Conservation (phyloP, 2,797 vertebrate species). For the Manis crassicaudata region DNA sequence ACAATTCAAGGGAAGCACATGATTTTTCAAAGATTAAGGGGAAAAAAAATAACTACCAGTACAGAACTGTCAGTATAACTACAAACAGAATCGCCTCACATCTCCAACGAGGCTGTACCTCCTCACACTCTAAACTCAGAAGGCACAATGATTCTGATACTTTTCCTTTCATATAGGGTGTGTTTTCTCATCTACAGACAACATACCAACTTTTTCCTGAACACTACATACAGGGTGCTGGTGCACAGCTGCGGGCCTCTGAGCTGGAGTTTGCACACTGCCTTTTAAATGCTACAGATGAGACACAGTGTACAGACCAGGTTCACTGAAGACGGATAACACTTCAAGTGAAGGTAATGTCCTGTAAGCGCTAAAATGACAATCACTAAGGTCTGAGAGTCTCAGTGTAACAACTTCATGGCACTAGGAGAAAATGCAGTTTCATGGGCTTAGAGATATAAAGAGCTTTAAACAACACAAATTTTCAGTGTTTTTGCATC, state of each 20-base stretch:
- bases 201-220: conserved; percentile 29
- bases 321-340: neutral
- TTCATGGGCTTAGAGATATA: conserved; percentile 2
- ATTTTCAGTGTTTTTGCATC: neutral
- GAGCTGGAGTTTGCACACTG: neutral
- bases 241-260: neutral
- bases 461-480: conserved; percentile 45
- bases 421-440: conserved; percentile 40
- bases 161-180: neutral
- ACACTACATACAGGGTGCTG: neutral
- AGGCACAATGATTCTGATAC: neutral
- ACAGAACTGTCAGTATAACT: conserved; percentile 3
- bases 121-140: conserved; percentile 31
- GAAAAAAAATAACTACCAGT: neutral
- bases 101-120: neutral
- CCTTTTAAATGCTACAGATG: neutral
- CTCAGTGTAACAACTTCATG: conserved; percentile 14
- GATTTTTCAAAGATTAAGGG: conserved; percentile 25
- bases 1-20: conserved; percentile 3
- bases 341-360: conserved; percentile 36
- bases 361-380: conserved; percentile 47
- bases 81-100: conserved; percentile 36
- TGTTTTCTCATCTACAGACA: neutral
- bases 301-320: neutral
- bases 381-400: conserved; percentile 36